Base-by-base conservation (phyloP, 2,113 vertebrate genomes). In the Oenanthe melanoleuca region DNA sequence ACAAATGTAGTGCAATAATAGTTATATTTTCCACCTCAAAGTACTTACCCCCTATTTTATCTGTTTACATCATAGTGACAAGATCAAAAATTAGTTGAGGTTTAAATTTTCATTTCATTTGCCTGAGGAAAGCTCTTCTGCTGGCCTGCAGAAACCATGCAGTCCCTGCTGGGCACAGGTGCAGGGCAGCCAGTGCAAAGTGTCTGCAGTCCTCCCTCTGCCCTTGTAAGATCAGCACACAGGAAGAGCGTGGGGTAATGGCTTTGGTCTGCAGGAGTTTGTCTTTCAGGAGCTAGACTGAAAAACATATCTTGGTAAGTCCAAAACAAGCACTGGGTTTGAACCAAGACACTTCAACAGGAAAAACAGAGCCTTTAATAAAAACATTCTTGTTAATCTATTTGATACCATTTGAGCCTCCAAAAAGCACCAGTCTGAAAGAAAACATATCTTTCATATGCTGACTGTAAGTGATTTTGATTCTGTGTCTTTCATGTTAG, bases 351-450 rank as follows among this genome's bases (percentile, higher is more conserved):
- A 64, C 47, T 60, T 84, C 69, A 53, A 45, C 42, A 80, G 47
- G 59, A 65, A 87, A 89, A 89, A 84, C 3, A 3, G n/a, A 86
- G 29, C 56, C 33, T 61, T 92, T 91, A 56, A 59, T 55, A 44
- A 84, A 92, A 96, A 89, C 84, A 79, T 80, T 44, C 69, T 84
- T 71, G 26, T 69, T 95, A 78, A 89, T 88, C 80, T 89, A 14
- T 23, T 80, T 80, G 73, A 93, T 91, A 92, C n/a, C 47, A 24
- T 74, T 89, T 78, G 73, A 74, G 44, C 16, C 49, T 87, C 47
- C 33, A 74, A 38, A 70, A 77, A 45, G 15, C 42, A 20, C 77
- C 73, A 57, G 50, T 65, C 50, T 88, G 77, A 83, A 77, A 80
- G 57, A 61, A 95, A 86, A 67, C 37, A 8, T 31, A 45, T 66